Conservation (phyloP, 2,113 vertebrate species). For the Lepus timidus region DNA sequence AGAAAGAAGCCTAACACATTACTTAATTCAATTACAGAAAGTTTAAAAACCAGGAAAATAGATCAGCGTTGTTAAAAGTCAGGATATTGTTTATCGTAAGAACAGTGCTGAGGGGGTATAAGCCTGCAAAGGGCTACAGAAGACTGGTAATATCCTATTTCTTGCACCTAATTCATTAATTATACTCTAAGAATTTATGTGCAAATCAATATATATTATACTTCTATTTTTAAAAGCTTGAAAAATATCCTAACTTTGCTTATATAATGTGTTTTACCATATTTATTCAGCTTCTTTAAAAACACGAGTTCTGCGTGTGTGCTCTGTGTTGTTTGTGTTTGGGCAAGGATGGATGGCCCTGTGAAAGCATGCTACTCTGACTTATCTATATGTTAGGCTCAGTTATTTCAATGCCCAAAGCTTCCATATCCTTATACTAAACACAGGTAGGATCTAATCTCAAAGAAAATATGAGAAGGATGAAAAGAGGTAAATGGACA, state of each 20-base stretch:
- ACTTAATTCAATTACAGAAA: background rate
- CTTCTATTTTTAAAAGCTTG: background rate
- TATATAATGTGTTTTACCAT: background rate
- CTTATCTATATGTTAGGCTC: background rate
- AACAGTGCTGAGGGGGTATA: background rate
- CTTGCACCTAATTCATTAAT: background rate
- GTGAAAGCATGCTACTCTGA: background rate
- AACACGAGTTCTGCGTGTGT: background rate
- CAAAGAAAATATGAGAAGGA: background rate
- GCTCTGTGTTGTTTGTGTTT: background rate
- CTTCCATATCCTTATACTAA: background rate
- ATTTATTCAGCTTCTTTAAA: slow-evolving; percentile 42
- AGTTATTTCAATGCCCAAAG: background rate
- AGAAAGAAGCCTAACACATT: background rate
- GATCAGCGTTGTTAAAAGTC: background rate
- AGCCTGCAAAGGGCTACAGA: background rate
- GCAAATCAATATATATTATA: background rate
- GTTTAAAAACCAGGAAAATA: background rate
- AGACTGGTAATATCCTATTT: background rate
- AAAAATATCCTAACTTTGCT: background rate
- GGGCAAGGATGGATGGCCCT: background rate
- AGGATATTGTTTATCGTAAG: background rate
- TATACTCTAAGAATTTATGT: background rate
- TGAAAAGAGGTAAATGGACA: background rate
- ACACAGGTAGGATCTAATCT: background rate